Percentiles rank a stretch among this genome's conserved stretches.
These are phyloP conservation scores for Epinotia brunnichana DNA, from an alignment of 2,888 invertebrate species.

Conservation along the genomic window DNA sequence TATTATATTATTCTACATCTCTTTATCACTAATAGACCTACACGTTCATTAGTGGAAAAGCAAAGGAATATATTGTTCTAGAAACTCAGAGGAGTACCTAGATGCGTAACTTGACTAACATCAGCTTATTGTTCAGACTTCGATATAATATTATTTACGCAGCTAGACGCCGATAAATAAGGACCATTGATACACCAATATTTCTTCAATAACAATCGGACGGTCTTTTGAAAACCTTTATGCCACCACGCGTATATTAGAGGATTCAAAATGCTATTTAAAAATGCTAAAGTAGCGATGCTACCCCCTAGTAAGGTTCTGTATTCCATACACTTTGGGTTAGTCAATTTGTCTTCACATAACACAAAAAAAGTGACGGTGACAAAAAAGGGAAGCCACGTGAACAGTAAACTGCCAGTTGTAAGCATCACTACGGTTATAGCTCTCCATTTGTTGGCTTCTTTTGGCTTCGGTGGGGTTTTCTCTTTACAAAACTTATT, in stretches of 20 bases:
- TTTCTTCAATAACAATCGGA: constrained; percentile 53
- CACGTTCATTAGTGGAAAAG: no score
- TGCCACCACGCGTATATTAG: constrained; percentile 89
- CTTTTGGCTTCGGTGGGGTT: constrained; percentile 56
- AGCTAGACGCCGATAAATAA: constrained; percentile 27
- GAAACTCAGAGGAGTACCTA: no score
- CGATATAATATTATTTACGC: constrained; percentile 1
- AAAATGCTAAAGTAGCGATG: constrained; percentile 83
- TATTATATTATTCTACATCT: no score
- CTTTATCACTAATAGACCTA: no score
- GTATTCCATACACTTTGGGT: constrained; percentile 76
- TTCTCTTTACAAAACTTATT: constrained; percentile 45
- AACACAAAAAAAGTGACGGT: constrained; percentile 81
- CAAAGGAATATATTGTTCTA: no score
- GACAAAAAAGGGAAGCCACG: constrained; percentile 87
- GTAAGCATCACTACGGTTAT: constrained; percentile 85
- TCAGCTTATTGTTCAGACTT: constrained; percentile 11
- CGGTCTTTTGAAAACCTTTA: constrained; percentile 84
- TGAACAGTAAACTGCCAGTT: constrained; percentile 84
- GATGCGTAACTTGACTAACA: background rate
- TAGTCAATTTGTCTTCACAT: constrained; percentile 75
- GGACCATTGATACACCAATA: constrained; percentile 20
- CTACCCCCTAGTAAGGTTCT: constrained; percentile 83
- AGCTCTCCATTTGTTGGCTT: constrained; percentile 84
- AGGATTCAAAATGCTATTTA: constrained; percentile 86